Evolutionary conservation across 2,888 invertebrate species (phyloP).

Genomic region (Netelia inedita): DNA sequence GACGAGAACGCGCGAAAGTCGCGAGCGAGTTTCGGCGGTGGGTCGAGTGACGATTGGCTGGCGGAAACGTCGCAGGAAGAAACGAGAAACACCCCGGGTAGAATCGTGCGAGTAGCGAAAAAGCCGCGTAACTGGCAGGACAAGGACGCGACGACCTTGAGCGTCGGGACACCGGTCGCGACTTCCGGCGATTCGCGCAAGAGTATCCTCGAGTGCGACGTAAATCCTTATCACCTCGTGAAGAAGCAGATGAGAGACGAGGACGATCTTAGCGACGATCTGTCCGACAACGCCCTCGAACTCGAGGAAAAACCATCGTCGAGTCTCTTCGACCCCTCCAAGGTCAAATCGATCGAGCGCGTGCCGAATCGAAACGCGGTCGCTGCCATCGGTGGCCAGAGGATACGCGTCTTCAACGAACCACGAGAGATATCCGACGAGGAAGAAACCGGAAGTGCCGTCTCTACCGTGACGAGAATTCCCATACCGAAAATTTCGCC

Average conservation of each 20-base stretch:
- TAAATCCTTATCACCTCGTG: constrained; percentile 94
- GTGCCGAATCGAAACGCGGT: constrained; percentile 80
- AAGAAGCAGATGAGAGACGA: constrained; percentile 84
- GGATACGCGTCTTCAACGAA: constrained; percentile 89
- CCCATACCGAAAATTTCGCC: constrained; percentile 86
- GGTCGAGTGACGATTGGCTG: constrained; percentile 71
- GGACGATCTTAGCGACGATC: constrained; percentile 84
- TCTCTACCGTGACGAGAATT: constrained; percentile 76
- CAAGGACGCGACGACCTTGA: not conserved
- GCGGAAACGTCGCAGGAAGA: constrained; percentile 66
- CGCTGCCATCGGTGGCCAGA: constrained; percentile 89
- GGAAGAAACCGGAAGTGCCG: constrained; percentile 64
- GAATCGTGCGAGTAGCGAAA: constrained; percentile 72
- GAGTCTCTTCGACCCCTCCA: constrained; percentile 82
- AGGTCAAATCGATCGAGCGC: constrained; percentile 84
- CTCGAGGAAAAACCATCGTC: constrained; percentile 70
- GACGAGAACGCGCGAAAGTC: constrained; percentile 73
- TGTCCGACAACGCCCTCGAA: constrained; percentile 81
- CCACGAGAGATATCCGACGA: constrained; percentile 78
- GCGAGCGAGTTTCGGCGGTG: constrained; percentile 66
- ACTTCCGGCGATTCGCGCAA: constrained; percentile 81
- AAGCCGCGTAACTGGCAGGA: constrained; percentile 75
- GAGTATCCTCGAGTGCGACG: constrained; percentile 93
- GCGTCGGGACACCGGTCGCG: not conserved
- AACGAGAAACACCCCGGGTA: constrained; percentile 66